Base-by-base conservation (phyloP, 2,113 vertebrate genomes). In the Bothrops jararaca region DNA sequence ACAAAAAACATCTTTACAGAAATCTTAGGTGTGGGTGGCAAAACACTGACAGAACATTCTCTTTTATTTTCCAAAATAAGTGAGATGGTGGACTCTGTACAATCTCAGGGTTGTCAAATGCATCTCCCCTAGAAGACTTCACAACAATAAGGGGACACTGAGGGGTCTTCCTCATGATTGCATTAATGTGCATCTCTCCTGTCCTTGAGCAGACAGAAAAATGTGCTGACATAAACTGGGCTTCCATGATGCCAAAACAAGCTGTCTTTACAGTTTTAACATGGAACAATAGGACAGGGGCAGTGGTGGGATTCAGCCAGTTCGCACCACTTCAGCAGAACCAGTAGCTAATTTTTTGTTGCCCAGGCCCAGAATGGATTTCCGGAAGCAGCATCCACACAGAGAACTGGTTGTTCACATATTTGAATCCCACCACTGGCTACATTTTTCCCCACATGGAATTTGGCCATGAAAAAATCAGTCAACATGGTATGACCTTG, bases 21-120 rank as follows among this genome's bases (percentile, higher is more conserved):
- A 94, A 91, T 95, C 92, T 94, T 94, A 93, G 53, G 80, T 96
- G 7, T 91, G 86, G 94, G 91, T 92, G 86, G 86, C 80, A 95
- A 95, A 94, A 88, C 94, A 88, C 24, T 95, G 86, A 34, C 8
- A 50, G 69, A 92, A 1, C 0, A 85, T 69, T 90, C 39, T 3
- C 5, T 80, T n/a, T 12, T 60, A 94, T 93, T 89, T 64, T 90
- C 34, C 58, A 92, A 88, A 92, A 80, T 6, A 88, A 90, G 56
- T 56, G 93, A 91, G n/a, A 93, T 60, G 94, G 91, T 15, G 95
- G 93, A 94, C 56, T 69, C 34, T 53, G 52, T 64, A 24, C 1
- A 42, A 90, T 93, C 93, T 94, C 86, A 91, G 93, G n/a, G 53
- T 45, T 64, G 29, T 50, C 48, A 89, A 88, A 89, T 86, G 53